Base-by-base conservation (phyloP, 2,797 vertebrate species). In the Enteromius trimaculatus region DNA sequence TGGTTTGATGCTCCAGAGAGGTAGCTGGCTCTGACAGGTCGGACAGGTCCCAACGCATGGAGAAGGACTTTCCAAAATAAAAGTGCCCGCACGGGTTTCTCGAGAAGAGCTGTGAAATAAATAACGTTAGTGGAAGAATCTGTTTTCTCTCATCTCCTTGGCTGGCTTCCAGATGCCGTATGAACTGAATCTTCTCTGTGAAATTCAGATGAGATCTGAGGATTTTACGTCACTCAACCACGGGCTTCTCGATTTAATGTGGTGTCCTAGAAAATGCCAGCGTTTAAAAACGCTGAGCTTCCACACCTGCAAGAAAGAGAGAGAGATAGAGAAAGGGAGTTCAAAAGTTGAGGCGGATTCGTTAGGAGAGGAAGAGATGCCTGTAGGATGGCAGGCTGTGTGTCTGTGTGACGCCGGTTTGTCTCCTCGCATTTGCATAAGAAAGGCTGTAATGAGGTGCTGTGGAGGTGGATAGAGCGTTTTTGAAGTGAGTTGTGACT, bases 1-100 rank as follows among this genome's bases (percentile, higher is more conserved):
- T 82, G 86, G 83, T 87, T 83, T 89, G 85, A 87, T 89, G 86
- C 83, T 86, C 79, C 62, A 62, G 88, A 83, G 83, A 81, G 74
- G 88, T 71, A 81, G 86, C 82, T 87, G 39, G 83, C 75, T 87
- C 69, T 86, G 84, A 86, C 82, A 85, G 82, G 69, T 82, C 81
- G 64, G 72, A 82, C 72, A 77, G 81, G 81, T 82, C 70, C 77
- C 64, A 68, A 47, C 49, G 53, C 79, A 77, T 77, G 55, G 55
- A 74, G 79, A 42, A 77, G 72, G 49, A 84, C 78, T 82, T 86
- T 81, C 68, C 71, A 82, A 81, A 85, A 84, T 84, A 49, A 80
- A 85, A 84, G 82, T 31, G 44, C 34, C 69, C 60, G 78, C 37
- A 51, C 10, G 44, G 77, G 39, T 74, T 84, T 80, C 53, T 79